These are phyloP conservation scores for Oxyura jamaicensis DNA, from an alignment of 2,113 vertebrate genomes.

Conservation along the genomic window DNA sequence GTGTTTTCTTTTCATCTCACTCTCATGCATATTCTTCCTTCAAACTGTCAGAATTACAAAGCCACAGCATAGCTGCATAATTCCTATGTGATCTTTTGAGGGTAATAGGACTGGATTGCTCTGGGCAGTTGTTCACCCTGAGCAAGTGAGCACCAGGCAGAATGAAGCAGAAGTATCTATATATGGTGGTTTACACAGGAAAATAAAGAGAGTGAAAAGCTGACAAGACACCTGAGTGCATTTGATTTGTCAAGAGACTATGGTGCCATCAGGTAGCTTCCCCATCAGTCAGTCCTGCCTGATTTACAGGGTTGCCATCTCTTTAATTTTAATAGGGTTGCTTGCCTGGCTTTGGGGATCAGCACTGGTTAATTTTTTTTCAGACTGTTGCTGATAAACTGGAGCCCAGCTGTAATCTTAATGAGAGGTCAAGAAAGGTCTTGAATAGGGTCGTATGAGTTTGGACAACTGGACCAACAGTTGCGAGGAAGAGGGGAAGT, in stretches of 20 bases:
- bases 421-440: constrained; percentile 28
- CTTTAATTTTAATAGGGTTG: constrained; percentile 52
- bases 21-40: neutral
- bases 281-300: constrained; percentile 11
- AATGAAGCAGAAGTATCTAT: constrained; percentile 49
- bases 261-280: constrained; percentile 38
- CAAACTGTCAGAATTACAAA: neutral
- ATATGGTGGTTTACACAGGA: neutral
- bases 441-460: neutral
- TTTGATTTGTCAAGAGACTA: constrained; percentile 37
- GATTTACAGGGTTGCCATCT: neutral
- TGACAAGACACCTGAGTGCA: constrained; percentile 33
- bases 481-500: neutral
- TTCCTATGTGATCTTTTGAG: neutral
- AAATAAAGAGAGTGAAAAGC: constrained; percentile 53
- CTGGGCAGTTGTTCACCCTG: neutral
- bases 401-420: constrained; percentile 30
- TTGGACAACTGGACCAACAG: neutral
- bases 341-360: neutral
- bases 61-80: neutral
- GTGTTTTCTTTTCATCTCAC: neutral
- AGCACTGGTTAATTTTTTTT: constrained; percentile 51
- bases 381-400: constrained; percentile 29
- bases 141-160: constrained; percentile 53
- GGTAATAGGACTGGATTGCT: neutral